Evolutionary conservation across 2,113 vertebrate species (phyloP), one percentile per base, ranked within the genome.

Genomic region (Anoura caudifer): DNA sequence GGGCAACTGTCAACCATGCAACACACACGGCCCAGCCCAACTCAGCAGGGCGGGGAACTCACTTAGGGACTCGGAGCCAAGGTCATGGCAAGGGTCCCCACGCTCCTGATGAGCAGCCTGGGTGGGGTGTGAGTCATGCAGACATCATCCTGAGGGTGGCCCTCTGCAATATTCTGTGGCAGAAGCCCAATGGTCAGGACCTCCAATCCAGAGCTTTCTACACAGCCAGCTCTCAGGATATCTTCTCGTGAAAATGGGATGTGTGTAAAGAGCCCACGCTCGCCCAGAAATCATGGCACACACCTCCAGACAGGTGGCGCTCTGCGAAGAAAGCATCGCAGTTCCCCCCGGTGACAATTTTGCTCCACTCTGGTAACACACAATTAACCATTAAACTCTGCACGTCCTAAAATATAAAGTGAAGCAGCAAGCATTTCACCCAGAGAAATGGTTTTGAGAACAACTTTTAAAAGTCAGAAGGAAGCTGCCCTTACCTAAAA

Each of bases 41-140:
- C 47, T 87, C 54, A 20, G 33, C 0, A 72, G 50, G 36, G 24
- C 59, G 24, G 45, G 26, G 77, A 63, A 54, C 26, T 87, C 69
- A 70, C 41, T 28, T 11, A n/a, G 15, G 19, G 3, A 90, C 24
- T 20, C 56, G 36, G 26, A 81, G 33, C 50, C 69, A 63, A 45
- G 50, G 33, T 50, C 36, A 5, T 0, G 10, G 26, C 38, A 59
- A 50, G 17, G 12, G 33, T 31, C 43, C 3, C 3, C 56, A 47
- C 7, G 56, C 5, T 1, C 50, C 28, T 33, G 33, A 31, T 5
- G 8, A 75, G 36, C 19, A 61, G 11, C 24, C 45, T 28, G 22
- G 59, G 14, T 19, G 7, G 0, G 1, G 5, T n/a, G 7, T 8
- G 7, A 52, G 41, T 69, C 91, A 69, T 14, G 9, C 1, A 5